Base-by-base conservation (phyloP, 2,797 vertebrate genomes). In the Microhierax caerulescens region DNA sequence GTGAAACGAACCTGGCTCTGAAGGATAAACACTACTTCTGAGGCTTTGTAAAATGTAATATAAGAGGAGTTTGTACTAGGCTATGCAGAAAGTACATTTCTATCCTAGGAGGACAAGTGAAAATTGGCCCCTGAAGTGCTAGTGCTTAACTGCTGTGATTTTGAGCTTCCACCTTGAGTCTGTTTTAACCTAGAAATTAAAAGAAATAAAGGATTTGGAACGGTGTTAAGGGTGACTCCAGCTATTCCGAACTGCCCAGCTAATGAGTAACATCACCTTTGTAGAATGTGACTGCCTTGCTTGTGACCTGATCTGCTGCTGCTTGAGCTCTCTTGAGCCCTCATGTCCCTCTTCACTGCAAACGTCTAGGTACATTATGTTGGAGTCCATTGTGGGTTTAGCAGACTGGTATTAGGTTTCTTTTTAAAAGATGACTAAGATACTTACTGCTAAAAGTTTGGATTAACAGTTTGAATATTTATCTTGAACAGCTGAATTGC, bases 61-160 rank as follows among this genome's bases (percentile, higher is more conserved):
- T 6, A 11, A 68, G 61, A 82, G 15, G 28, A 36, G 13, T 34
- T 81, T 47, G 15, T 79, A 34, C 22, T 47, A 59, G 9, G 30
- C 22, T 65, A 10, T 54, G 3, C 59, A 67, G 67, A 65, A 61
- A 68, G 25, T 30, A 25, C 11, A 2, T 16, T 78, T 82, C 10
- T 63, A 0, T 37, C 34, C 11, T 27, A 14, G 57, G 50, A 65
- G 24, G 5, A 19, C 23, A 7, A 0, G 0, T 39, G 51, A 76
- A 10, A 18, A 25, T 48, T 73, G 50, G 14, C 30, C 45, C 12
- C 14, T 78, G 50, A 50, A 72, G 32, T 57, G 27, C 19, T 57
- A 32, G 32, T 53, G 39, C 16, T 77, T 34, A 36, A 51, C 43
- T 65, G n/a, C 54, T 4, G 3, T 22, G 16, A 41, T 34, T 74